Evolutionary conservation across 1,140 invertebrate genomes (phyloP).

Genomic region (Mamestra configurata): DNA sequence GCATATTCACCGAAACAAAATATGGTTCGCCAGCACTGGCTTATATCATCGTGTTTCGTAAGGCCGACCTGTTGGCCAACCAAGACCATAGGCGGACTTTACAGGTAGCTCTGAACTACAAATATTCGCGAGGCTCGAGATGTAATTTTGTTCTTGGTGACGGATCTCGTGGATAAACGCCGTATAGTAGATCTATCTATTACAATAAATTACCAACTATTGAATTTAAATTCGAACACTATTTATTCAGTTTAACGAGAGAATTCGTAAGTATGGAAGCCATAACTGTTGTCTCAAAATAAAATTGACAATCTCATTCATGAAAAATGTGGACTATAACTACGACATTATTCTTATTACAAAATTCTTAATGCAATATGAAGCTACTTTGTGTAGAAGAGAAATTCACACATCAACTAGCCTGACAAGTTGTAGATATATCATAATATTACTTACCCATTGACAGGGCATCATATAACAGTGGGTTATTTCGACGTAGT

Average conservation of each 20-base stretch:
- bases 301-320: slow-evolving; percentile 1
- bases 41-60: no score
- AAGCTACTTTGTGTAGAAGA: slow-evolving; percentile 28
- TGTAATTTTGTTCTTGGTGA: neutral
- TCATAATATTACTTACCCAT: neutral
- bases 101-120: no score
- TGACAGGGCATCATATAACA: neutral
- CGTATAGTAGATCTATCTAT: neutral
- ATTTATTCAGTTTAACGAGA: neutral
- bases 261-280: slow-evolving; percentile 16
- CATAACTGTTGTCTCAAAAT: slow-evolving; percentile 14
- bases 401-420: slow-evolving; percentile 11
- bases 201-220: slow-evolving; percentile 14
- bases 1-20: neutral
- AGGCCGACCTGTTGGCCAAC: no score
- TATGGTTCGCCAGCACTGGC: no score
- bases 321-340: slow-evolving; percentile 33
- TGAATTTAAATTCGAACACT: slow-evolving; percentile 15
- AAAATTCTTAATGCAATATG: slow-evolving; percentile 25
- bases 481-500: neutral
- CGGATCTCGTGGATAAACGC: neutral
- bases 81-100: no score
- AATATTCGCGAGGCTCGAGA: no score
- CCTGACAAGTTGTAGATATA: slow-evolving; percentile 8
- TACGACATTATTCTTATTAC: slow-evolving; percentile 9